These are phyloP conservation scores for Notothenia coriiceps DNA, from an alignment of 2,113 vertebrate genomes.

Conservation along the genomic window DNA sequence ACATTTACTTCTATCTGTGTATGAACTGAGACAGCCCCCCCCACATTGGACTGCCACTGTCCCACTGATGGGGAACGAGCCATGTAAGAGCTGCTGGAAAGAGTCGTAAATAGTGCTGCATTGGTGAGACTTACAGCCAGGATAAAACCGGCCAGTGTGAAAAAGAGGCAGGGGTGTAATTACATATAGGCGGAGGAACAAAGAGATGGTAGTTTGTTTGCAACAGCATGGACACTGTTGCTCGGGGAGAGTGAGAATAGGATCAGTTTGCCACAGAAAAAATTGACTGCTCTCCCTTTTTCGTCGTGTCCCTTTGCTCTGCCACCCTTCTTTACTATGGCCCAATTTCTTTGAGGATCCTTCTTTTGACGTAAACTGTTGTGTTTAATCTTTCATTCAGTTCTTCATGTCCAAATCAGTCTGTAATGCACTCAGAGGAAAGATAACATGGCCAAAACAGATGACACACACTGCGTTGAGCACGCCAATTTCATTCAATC, in stretches of 20 bases:
- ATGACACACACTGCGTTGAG: constrained; percentile 41
- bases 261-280: constrained; percentile 49
- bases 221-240: constrained; percentile 49
- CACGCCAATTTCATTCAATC: constrained; percentile 5
- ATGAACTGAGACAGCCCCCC: constrained; percentile 18
- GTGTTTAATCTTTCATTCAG: constrained; percentile 20
- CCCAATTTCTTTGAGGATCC: constrained; percentile 30
- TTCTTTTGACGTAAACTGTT: constrained; percentile 11
- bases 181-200: constrained; percentile 55
- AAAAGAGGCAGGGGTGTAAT: constrained; percentile 58
- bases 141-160: constrained; percentile 50
- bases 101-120: constrained; percentile 27
- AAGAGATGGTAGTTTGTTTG: constrained; percentile 57
- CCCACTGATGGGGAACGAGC: constrained; percentile 32
- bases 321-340: background rate
- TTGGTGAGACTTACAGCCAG: constrained; percentile 33
- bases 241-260: constrained; percentile 47
- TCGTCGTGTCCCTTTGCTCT: constrained; percentile 14
- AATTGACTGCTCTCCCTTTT: constrained; percentile 20
- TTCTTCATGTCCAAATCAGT: constrained; percentile 46
- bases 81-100: constrained; percentile 23
- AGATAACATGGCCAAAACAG: constrained; percentile 30
- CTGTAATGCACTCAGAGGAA: constrained; percentile 31
- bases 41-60: constrained; percentile 24
- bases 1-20: constrained; percentile 1